Evolutionary conservation across 2,113 vertebrate species (phyloP).

Genomic region (Plecturocebus donacophilus): DNA sequence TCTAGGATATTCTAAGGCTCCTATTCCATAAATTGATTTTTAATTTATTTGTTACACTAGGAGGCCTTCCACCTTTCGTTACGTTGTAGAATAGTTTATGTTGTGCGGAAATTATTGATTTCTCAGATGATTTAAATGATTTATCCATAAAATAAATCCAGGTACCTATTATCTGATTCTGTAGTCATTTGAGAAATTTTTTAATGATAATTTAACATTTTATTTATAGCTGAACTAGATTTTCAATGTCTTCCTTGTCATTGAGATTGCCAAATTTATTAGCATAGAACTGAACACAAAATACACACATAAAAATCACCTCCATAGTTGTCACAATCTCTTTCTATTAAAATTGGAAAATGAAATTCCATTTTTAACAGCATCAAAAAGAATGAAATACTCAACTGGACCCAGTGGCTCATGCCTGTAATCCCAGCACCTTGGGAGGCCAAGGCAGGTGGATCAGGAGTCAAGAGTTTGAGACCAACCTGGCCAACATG

Average conservation of each 20-base stretch:
- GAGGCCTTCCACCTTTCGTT: neutral
- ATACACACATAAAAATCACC: constrained; percentile 9
- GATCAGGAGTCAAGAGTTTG: no score
- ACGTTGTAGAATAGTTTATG: neutral
- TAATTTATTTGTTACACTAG: neutral
- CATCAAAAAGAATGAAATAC: neutral
- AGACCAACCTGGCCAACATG: no score
- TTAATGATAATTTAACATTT: constrained; percentile 31
- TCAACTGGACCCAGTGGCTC: neutral
- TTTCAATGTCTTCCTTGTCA: constrained; percentile 44
- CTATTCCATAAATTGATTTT: neutral
- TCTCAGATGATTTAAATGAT: constrained; percentile 37
- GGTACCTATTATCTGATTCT: neutral
- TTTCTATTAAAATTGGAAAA: constrained; percentile 18
- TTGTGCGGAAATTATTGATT: constrained; percentile 15
- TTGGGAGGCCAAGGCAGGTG: no score
- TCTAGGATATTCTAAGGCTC: neutral
- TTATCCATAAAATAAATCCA: constrained; percentile 15
- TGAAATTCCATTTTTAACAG: neutral
- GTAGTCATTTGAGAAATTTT: constrained; percentile 24
- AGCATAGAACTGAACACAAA: neutral
- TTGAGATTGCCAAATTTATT: constrained; percentile 51
- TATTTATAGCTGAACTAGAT: constrained; percentile 6
- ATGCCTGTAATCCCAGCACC: no score
- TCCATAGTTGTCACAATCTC: neutral